Evolutionary conservation across 2,113 vertebrate species (phyloP), one percentile per base, ranked within the genome.

Genomic region (Chaenogobius annularis): DNA sequence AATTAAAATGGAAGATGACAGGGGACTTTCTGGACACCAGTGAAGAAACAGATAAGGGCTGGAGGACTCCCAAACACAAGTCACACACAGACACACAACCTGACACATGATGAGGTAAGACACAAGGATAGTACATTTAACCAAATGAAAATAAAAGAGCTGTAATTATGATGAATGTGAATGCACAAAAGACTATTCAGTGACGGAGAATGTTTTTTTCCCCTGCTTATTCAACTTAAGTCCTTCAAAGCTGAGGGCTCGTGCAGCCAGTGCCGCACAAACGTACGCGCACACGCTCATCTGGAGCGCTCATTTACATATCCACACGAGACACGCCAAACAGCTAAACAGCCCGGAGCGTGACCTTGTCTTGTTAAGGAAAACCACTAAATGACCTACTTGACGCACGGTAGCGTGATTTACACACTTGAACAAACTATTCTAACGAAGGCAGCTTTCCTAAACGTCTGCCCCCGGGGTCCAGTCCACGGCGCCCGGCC

Each of bases 351-450:
- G 83, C 87, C 89, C 15, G 59, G 76, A 74, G 89, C 86, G 22
- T 50, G 85, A 91, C 90, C 87, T 84, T 86, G 90, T 78, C 74
- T 87, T 56, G 84, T 88, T 82, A 72, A 77, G 63, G 48, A 54
- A 81, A 74, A 52, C 52, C 62, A 20, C 46, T 48, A 75, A 79
- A 66, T 74, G 81, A 89, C 88, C 88, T 79, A 84, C 73, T 84
- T 89, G 86, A 85, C 83, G 79, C 72, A 75, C 73, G 56, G 80
- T 82, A 77, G 88, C 84, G 77, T 83, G 86, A 85, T 85, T 87
- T 87, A 86, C 77, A 86, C 87, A 83, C 82, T 80, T 72, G 78
- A 81, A 10, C 73, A 83, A 80, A 89, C 86, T 86, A 37, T 85
- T 78, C 66, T 73, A 86, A 88, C 70, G 80, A 87, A 77, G 2